Conservation (phyloP, 53 echinoderm and acorn worm species). For the Arbacia lixula region DNA sequence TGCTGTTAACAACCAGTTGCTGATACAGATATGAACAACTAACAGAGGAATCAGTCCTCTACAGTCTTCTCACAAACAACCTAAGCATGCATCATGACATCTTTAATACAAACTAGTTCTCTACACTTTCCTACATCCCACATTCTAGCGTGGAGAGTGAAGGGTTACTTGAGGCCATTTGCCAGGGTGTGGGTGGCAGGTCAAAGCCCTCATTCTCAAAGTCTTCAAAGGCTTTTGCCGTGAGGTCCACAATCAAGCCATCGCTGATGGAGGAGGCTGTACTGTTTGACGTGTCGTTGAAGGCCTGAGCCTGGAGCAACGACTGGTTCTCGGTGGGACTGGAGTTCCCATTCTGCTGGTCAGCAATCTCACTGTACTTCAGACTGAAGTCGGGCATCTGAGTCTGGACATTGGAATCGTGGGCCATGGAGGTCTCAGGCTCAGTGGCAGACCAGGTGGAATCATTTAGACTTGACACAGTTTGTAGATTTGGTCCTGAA, state of each 20-base stretch:
- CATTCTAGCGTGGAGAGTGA: slow-evolving; percentile 22
- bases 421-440: background rate
- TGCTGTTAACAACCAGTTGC: too few relatives aligned
- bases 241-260: slow-evolving; percentile 33
- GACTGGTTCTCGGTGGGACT: background rate
- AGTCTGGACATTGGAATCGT: slow-evolving; percentile 1
- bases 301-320: slow-evolving; percentile 23
- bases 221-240: slow-evolving; percentile 37
- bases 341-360: slow-evolving; percentile 34
- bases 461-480: background rate
- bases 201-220: slow-evolving; percentile 15
- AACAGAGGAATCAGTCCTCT: too few relatives aligned
- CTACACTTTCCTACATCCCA: slow-evolving; percentile 20
- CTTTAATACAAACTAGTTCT: background rate
- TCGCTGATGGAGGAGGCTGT: slow-evolving; percentile 50
- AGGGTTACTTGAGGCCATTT: slow-evolving; percentile 29
- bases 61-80: too few relatives aligned
- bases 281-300: slow-evolving; percentile 50
- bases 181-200: slow-evolving; percentile 49
- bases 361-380: slow-evolving; percentile 28
- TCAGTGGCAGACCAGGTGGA: slow-evolving; percentile 14
- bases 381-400: slow-evolving; percentile 23
- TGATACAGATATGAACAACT: too few relatives aligned
- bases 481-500: slow-evolving; percentile 15
- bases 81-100: too few relatives aligned